Conservation (phyloP, 2,797 vertebrate genomes). For the Macropodus opercularis region DNA sequence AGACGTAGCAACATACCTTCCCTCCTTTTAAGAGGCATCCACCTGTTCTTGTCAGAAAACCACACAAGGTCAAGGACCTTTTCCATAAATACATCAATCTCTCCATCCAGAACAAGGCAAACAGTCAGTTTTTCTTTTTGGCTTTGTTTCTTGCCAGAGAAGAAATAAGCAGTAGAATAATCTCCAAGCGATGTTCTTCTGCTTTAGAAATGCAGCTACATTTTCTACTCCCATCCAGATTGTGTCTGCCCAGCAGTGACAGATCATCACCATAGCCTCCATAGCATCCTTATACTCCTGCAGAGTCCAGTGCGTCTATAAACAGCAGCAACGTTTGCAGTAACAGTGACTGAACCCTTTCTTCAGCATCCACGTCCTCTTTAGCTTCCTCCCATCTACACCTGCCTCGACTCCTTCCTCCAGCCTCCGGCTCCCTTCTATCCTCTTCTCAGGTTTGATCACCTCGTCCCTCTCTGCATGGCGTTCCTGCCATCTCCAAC, state of each 20-base stretch:
- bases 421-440: neutral
- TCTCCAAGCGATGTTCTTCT: slow-evolving; percentile 5
- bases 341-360: neutral
- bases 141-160: neutral
- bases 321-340: neutral
- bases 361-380: slow-evolving; percentile 1
- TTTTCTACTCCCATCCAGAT: neutral
- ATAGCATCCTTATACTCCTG: no score
- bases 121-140: slow-evolving; percentile 3
- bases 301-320: neutral
- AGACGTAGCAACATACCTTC: slow-evolving; percentile 55
- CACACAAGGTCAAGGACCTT: neutral
- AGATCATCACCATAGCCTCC: neutral
- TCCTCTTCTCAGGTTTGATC: neutral
- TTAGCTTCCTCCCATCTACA: neutral
- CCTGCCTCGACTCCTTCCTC: slow-evolving; percentile 3
- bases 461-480: slow-evolving; percentile 14
- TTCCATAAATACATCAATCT: slow-evolving; percentile 2
- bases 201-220: neutral
- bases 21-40: slow-evolving; percentile 28
- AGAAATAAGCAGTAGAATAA: neutral
- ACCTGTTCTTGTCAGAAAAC: slow-evolving; percentile 10
- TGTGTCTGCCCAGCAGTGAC: neutral
- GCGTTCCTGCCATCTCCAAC: slow-evolving; percentile 16
- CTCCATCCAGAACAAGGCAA: neutral